These are phyloP conservation scores for Phyllopteryx taeniolatus DNA, from an alignment of 2,113 vertebrate species.

Conservation along the genomic window DNA sequence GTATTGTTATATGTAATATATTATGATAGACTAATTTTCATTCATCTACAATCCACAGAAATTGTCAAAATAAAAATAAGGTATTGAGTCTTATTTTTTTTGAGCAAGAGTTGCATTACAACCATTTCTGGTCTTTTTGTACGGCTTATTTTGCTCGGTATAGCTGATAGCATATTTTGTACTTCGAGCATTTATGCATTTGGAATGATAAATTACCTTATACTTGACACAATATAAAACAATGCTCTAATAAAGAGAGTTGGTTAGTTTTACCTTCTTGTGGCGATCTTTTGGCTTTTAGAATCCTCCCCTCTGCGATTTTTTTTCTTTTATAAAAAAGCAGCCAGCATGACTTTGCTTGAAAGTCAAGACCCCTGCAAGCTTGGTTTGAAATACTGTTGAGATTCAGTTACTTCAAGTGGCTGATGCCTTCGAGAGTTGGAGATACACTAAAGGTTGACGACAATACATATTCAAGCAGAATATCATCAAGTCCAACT, in stretches of 20 bases:
- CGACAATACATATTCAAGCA: constrained; percentile 68
- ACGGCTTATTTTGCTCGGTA: constrained; percentile 66
- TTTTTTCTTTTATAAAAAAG: constrained; percentile 90
- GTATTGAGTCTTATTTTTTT: constrained; percentile 64
- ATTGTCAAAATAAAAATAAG: constrained; percentile 52
- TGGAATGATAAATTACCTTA: constrained; percentile 73
- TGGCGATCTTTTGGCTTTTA: constrained; percentile 96
- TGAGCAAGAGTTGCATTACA: constrained; percentile 75
- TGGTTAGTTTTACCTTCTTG: constrained; percentile 96
- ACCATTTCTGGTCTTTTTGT: constrained; percentile 62
- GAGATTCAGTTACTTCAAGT: constrained; percentile 86
- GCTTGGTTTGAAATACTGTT: constrained; percentile 91
- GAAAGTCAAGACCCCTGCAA: constrained; percentile 94
- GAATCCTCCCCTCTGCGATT: constrained; percentile 96
- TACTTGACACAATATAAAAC: constrained; percentile 85
- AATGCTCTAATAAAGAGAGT: constrained; percentile 72
- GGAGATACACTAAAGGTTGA: constrained; percentile 65
- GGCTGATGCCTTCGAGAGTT: constrained; percentile 63
- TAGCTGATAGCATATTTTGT: constrained; percentile 63
- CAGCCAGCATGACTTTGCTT: constrained; percentile 89
- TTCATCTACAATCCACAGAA: constrained; percentile 52
- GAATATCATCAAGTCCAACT: constrained; percentile 64
- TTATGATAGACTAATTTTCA: constrained; percentile 9
- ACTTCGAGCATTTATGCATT: constrained; percentile 55
- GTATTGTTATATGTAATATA: not conserved